Conservation (phyloP, 2,113 vertebrate genomes). For the Aphelocoma coerulescens region DNA sequence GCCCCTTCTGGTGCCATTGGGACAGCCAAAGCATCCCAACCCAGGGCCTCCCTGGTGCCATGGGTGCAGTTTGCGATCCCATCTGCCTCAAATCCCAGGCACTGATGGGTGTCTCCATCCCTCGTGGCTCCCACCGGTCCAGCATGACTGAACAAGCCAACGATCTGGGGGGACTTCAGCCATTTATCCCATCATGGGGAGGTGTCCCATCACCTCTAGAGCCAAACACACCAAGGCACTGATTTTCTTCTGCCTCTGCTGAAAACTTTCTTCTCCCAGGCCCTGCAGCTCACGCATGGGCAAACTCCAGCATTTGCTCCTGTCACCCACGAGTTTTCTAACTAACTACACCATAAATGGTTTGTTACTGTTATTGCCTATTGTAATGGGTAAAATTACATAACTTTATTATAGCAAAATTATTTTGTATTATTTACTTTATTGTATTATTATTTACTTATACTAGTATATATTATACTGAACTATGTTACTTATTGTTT, state of each 20-base stretch:
- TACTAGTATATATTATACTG: not conserved
- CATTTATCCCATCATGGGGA: not conserved
- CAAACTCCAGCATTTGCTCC: not conserved
- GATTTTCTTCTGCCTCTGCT: not conserved
- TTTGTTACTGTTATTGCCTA: not conserved
- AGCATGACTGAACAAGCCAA: not conserved
- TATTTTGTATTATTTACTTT: not conserved
- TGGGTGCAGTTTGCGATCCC: rapidly evolving
- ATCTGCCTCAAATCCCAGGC: not conserved
- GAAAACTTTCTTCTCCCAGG: not conserved
- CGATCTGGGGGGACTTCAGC: not conserved
- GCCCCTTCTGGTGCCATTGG: too few relatives aligned
- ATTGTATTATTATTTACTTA: not conserved
- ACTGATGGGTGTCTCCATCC: not conserved
- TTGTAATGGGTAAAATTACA: not conserved
- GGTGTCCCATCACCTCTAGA: not conserved
- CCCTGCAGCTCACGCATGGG: not conserved
- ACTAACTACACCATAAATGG: not conserved
- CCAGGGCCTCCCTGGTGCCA: not conserved
- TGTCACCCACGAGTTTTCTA: not conserved
- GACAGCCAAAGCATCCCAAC: not conserved
- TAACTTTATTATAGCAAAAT: not conserved
- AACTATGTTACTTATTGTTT: not conserved
- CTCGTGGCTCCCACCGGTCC: not conserved
- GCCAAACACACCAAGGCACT: not conserved